Evolutionary conservation across 2,113 vertebrate genomes (phyloP).

Genomic region (Lampris incognitus): DNA sequence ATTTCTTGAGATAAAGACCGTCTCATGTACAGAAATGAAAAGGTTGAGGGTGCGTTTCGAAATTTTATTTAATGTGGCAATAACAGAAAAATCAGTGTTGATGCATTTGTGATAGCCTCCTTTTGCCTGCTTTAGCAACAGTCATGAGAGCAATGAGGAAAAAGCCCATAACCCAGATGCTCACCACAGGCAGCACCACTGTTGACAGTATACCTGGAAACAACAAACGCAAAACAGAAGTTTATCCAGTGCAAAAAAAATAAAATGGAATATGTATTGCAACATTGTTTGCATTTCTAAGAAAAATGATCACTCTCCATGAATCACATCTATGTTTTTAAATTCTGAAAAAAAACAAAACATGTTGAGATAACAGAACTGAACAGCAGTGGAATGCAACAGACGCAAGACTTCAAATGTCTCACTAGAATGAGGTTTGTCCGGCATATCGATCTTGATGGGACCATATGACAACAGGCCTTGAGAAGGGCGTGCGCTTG

Average conservation of each 20-base stretch:
- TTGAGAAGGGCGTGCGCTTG: slow-evolving; percentile 32
- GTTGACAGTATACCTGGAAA: slow-evolving; percentile 58
- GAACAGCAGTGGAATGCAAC: neutral
- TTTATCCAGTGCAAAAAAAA: too few relatives aligned
- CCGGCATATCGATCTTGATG: slow-evolving; percentile 67
- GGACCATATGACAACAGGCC: slow-evolving; percentile 81
- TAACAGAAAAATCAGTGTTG: slow-evolving; percentile 13
- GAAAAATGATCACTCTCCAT: too few relatives aligned
- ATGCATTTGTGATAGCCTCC: slow-evolving; percentile 22
- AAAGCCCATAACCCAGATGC: slow-evolving; percentile 69
- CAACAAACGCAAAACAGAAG: slow-evolving; percentile 1
- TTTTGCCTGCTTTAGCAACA: slow-evolving; percentile 71
- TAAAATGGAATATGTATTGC: too few relatives aligned
- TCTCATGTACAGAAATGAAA: neutral
- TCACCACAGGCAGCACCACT: slow-evolving; percentile 68
- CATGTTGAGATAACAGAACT: neutral
- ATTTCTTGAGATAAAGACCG: neutral
- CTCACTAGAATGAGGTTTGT: slow-evolving; percentile 58
- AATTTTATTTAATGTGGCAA: slow-evolving; percentile 43
- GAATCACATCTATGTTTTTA: too few relatives aligned
- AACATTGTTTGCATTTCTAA: too few relatives aligned
- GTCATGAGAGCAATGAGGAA: slow-evolving; percentile 75
- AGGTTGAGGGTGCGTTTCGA: neutral
- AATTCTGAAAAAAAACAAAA: neutral
- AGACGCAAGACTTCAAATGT: neutral